Conservation (phyloP, 1,140 invertebrate species). For the Ceratoteleas bidentatus region DNA sequence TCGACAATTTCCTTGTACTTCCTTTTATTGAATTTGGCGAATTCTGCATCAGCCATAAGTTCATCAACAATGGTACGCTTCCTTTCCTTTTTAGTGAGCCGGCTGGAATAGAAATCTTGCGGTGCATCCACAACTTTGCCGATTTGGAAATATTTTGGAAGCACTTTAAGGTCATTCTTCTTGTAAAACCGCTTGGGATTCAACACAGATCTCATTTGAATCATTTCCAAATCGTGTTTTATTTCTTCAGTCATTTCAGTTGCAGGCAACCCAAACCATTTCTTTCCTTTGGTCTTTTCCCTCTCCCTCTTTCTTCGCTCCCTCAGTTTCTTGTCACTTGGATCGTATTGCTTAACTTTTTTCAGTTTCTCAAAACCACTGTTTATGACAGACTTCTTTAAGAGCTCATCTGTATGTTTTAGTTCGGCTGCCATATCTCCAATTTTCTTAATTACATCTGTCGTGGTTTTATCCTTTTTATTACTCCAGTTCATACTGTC, state of each 20-base stretch:
- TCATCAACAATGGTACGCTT: constrained; percentile 96
- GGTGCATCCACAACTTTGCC: constrained; percentile 88
- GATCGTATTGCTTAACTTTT: constrained; percentile 83
- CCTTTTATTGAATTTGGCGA: constrained; percentile 92
- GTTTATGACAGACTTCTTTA: constrained; percentile 85
- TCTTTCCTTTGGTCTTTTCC: constrained; percentile 90
- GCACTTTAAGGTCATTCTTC: constrained; percentile 91
- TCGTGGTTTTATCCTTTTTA: constrained; percentile 11
- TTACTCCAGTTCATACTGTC: constrained; percentile 33
- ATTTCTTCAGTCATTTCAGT: constrained; percentile 94
- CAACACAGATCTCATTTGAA: constrained; percentile 95
- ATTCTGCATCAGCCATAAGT: constrained; percentile 92
- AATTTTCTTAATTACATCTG: constrained; percentile 24
- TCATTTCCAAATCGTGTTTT: constrained; percentile 91
- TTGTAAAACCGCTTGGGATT: constrained; percentile 97
- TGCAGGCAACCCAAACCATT: constrained; percentile 94
- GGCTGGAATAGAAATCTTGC: constrained; percentile 87
- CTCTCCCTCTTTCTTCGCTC: constrained; percentile 83
- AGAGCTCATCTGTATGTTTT: constrained; percentile 70
- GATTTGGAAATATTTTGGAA: constrained; percentile 95
- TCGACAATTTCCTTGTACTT: constrained; percentile 91
- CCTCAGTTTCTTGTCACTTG: constrained; percentile 83
- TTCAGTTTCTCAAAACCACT: constrained; percentile 86
- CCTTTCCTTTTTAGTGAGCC: constrained; percentile 92
- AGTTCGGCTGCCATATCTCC: constrained; percentile 58